Base-by-base conservation (phyloP, 2,797 vertebrate species). In the Mallotus villosus region DNA sequence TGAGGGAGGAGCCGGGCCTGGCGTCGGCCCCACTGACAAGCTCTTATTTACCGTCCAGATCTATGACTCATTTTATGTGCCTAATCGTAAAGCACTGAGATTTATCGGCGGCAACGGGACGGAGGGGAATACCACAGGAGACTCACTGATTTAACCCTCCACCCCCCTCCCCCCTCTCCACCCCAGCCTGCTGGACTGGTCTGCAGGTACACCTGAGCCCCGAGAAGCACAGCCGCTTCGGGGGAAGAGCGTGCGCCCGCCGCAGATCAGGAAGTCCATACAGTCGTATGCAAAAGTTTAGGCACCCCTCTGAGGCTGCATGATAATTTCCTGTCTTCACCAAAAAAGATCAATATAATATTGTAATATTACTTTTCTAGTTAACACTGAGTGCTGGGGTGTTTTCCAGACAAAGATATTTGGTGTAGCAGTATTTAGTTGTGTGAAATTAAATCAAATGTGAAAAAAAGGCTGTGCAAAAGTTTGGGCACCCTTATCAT, bases 21-120 rank as follows among this genome's bases (percentile, higher is more conserved):
- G 89, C 87, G 85, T 92, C 90, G 89, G 87, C 86, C 79, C 72
- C 87, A 82, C 87, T 92, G 92, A 93, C 91, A 92, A 89, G 88
- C 88, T 90, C 91, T 93, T 93, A 93, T 94, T 94, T 93, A 93
- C 90, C 82, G 88, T 90, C 86, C 84, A 92, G 90, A 93, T 93
- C 91, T 90, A 93, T 92, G 92, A 91, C 87, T 94, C 91, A 89
- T 92, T 93, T 94, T 93, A 93, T 91, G 90, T 89, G 90, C 89
- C 91, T 93, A 89, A 93, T 93, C 90, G 91, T 94, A 94, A 94
- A 93, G 86, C 92, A 92, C 91, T 32, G 82, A 91, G 92, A 94
- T 93, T 93, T 93, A 94, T 93, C 58, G 85, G 74, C 81, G 81
- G 79, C 86, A 93, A 93, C 87, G 83, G 92, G 90, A 84, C 88